Base-by-base conservation (phyloP, 1,140 invertebrate species). In the Olivierus martensii region DNA sequence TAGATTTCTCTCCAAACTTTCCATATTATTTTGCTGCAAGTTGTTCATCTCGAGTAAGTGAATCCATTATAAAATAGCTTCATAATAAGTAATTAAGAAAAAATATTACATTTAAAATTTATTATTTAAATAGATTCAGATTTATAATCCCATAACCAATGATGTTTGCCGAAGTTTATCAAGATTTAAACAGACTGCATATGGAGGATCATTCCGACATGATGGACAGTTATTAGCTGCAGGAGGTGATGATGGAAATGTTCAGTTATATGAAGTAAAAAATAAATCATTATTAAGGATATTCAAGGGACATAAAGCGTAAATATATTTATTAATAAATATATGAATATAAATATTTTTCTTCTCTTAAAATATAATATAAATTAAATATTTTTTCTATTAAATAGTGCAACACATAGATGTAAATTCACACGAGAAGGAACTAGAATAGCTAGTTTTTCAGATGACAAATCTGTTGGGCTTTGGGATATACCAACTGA, bases 81-180 rank as follows among this genome's bases (percentile, higher is more conserved):
- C 18, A 15, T 36, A 17, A 22, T 36, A 45, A 17, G 5, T 18
- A 14, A 19, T 52, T 22, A 19, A 9, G 12, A 9, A 34, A 46
- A 17, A 7, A 36, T 21, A 11, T 42, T 41, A 17, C 14, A 5
- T 14, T 17, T 18, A 21, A 49, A 38, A 34, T 54, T 58, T 12
- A 34, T 21, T 53, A 42, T 5, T 18, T 34, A 51, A 12, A 47
- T 60, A 77, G 75, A 73, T 79, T 22, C 88, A 93, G 74, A 71
- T 94, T n/a, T 94, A 92, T 66, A 88, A 87, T 71, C 79, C 87
- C 9, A 80, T 87, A 34, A 90, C 84, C 41, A 85, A 89, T 71
- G 71, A 86, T 52, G 81, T 84, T 0, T 77, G 79, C 1, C 87
- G 87, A 65, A 91, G 86, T 66, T 75, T 93, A 7, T 88, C 83